Evolutionary conservation across 2,888 invertebrate genomes (phyloP), one percentile per base, ranked within the genome.

Genomic region (Megamerina dolium): DNA sequence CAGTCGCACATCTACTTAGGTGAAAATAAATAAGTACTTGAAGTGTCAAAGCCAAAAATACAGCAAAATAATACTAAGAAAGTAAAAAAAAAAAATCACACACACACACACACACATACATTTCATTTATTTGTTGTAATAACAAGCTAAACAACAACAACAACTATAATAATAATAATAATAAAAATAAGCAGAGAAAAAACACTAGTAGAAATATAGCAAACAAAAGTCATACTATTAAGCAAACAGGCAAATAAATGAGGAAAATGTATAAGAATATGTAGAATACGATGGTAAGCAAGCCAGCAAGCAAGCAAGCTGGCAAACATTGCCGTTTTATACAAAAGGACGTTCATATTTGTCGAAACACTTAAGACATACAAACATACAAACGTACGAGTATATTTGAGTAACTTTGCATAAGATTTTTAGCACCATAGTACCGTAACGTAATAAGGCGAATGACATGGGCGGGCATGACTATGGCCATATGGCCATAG

Each of bases 281-380:
- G n/a, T n/a, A n/a, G n/a, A n/a, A n/a, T n/a, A n/a, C n/a, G n/a
- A n/a, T n/a, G n/a, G n/a, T n/a, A n/a, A n/a, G n/a, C n/a, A n/a
- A n/a, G n/a, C n/a, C n/a, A n/a, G n/a, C n/a, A n/a, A n/a, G n/a
- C n/a, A n/a, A n/a, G n/a, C n/a, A n/a, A n/a, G n/a, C n/a, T n/a
- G n/a, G n/a, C n/a, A n/a, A n/a, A n/a, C n/a, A n/a, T n/a, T n/a
- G n/a, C n/a, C n/a, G n/a, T n/a, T n/a, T n/a, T n/a, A n/a, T n/a
- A n/a, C n/a, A n/a, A n/a, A n/a, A n/a, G 10, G 23, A 23, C 23
- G 14, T 20, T 31, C 21, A 27, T 21, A 49, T 47, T 45, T 49
- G 51, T 49, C 49, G 49, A 49, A 49, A 47, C 45, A 47, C 49
- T 51, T 49, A 47, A 27, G 49, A 49, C 47, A 30, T 10, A 32